Evolutionary conservation across 2,797 vertebrate species (phyloP).

Genomic region (Calcarius lapponicus): DNA sequence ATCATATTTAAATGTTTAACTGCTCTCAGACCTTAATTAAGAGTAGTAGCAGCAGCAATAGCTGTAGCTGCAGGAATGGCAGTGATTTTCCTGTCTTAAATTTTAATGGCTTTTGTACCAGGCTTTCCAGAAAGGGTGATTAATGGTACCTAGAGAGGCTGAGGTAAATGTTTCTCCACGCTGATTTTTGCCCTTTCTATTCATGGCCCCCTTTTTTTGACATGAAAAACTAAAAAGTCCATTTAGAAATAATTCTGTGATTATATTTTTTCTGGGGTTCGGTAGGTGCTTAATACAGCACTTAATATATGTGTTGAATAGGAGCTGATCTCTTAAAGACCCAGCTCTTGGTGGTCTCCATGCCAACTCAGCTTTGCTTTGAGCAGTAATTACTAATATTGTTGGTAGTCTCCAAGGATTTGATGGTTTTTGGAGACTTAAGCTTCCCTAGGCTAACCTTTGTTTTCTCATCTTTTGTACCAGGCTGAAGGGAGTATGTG

Average conservation of each 20-base stretch:
- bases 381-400: conserved; percentile 57
- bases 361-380: conserved; percentile 51
- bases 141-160: conserved; percentile 48
- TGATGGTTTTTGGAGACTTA: conserved; percentile 38
- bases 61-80: conserved; percentile 24
- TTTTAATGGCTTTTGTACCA: conserved; percentile 59
- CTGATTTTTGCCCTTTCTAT: conserved; percentile 53
- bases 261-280: conserved; percentile 41
- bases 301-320: conserved; percentile 39
- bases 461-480: conserved; percentile 36
- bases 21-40: conserved; percentile 58
- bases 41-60: conserved; percentile 44
- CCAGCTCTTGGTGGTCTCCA: conserved; percentile 41
- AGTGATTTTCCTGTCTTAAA: conserved; percentile 37
- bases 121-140: conserved; percentile 43
- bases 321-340: conserved; percentile 37
- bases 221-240: conserved; percentile 28
- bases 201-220: neutral
- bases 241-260: conserved; percentile 59
- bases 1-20: conserved; percentile 58
- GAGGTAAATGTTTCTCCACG: conserved; percentile 44
- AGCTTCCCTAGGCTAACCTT: conserved; percentile 56
- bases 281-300: conserved; percentile 42
- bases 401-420: conserved; percentile 60
- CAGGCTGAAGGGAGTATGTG: conserved; percentile 40